A percentile compares a stretch with the other conserved stretches of the same genome.
These are phyloP conservation scores for Perca schrenkii DNA, from an alignment of 2,113 vertebrate species.

Conservation along the genomic window DNA sequence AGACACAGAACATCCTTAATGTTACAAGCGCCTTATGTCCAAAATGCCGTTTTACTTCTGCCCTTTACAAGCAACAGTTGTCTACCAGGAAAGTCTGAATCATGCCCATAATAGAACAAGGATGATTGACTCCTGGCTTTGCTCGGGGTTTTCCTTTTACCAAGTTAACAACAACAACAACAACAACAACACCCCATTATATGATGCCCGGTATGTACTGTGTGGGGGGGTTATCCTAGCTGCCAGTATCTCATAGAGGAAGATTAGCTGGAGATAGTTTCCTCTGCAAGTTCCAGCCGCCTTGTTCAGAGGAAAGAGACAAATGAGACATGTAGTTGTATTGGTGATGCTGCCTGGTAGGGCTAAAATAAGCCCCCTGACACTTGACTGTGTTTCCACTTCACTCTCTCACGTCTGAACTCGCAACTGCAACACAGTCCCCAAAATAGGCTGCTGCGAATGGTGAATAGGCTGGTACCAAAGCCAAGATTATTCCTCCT, in stretches of 20 bases:
- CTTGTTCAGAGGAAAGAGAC: conserved; percentile 66
- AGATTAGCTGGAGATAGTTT: conserved; percentile 74
- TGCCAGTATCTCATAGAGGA: conserved; percentile 57
- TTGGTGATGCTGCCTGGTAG: conserved; percentile 74
- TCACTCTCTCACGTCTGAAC: conserved; percentile 76
- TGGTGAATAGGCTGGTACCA: conserved; percentile 67
- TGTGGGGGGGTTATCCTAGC: conserved; percentile 57
- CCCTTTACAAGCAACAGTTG: conserved; percentile 58
- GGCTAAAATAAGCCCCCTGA: conserved; percentile 84
- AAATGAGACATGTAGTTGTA: conserved; percentile 74
- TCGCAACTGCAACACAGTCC: conserved; percentile 73
- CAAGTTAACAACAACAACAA: conserved; percentile 63
- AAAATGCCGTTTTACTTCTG: conserved; percentile 36
- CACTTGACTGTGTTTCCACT: conserved; percentile 87
- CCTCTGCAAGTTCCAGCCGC: conserved; percentile 47
- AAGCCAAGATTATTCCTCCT: conserved; percentile 73
- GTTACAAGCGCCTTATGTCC: conserved; percentile 3
- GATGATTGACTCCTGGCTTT: conserved; percentile 71
- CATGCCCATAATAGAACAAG: conserved; percentile 63
- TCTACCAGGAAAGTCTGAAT: conserved; percentile 71
- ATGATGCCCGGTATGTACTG: conserved; percentile 55
- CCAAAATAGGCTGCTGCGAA: conserved; percentile 81
- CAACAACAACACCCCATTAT: conserved; percentile 39
- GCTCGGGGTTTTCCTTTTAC: conserved; percentile 64
- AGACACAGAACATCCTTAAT: conserved; percentile 16